Conservation (phyloP, 2,888 invertebrate genomes). For the Protula sp. region DNA sequence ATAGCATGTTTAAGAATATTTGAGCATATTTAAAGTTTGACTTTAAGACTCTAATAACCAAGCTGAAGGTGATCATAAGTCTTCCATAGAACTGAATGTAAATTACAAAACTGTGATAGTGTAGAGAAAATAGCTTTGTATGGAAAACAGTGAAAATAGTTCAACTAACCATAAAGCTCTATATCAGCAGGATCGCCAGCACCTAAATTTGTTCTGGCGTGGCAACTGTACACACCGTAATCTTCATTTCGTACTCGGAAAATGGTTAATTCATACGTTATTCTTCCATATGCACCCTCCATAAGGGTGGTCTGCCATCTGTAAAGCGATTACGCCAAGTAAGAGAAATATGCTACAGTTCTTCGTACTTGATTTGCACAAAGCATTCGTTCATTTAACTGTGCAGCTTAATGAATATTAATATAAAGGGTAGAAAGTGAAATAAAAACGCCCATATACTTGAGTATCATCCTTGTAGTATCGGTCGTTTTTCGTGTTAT, state of each 20-base stretch:
- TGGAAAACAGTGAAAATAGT: neutral
- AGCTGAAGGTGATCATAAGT: too few species aligned
- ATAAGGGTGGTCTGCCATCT: conserved; percentile 5
- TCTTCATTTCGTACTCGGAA: conserved; percentile 3
- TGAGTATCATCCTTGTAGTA: too few species aligned
- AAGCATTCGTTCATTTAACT: neutral
- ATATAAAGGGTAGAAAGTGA: too few species aligned
- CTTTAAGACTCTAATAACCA: too few species aligned
- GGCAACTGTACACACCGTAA: conserved; percentile 13
- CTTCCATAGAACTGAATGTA: too few species aligned
- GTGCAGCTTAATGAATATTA: neutral
- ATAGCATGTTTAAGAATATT: too few species aligned
- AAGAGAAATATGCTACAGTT: neutral
- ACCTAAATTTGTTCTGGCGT: conserved; percentile 12
- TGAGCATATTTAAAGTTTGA: too few species aligned
- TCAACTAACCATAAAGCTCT: conserved; percentile 7
- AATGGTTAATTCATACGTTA: conserved; percentile 14
- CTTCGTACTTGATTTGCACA: neutral
- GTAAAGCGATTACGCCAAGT: neutral
- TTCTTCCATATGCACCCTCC: conserved; percentile 10
- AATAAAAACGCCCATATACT: too few species aligned
- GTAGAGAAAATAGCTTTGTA: too few species aligned
- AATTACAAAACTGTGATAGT: too few species aligned
- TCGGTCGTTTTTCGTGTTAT: too few species aligned
- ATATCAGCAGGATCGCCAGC: neutral